phyloP scores from a whole-genome alignment of 2,888 invertebrate species.

The Chironomus riparius region DNA sequence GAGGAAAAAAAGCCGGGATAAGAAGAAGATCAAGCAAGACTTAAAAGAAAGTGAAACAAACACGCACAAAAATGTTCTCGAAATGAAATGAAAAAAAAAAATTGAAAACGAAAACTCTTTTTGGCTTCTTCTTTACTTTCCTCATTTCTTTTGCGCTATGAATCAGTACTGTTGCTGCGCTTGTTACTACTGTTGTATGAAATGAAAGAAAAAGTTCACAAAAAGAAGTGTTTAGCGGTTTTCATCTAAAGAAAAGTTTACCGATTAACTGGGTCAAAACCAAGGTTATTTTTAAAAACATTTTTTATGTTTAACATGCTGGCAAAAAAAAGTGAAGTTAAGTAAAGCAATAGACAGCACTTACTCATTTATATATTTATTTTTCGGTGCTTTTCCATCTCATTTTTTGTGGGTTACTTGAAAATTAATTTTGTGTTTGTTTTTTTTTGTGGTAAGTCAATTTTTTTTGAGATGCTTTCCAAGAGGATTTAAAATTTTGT shows the following conservation, averaged over 20 bases:
- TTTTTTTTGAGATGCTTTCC: too few species aligned
- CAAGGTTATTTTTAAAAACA: constrained; percentile 22
- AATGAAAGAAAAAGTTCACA: constrained; percentile 23
- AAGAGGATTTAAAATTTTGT: too few species aligned
- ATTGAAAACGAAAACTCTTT: not conserved
- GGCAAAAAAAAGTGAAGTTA: not conserved
- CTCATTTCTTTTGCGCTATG: not conserved
- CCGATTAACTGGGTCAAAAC: constrained; percentile 26
- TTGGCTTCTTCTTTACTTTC: not conserved
- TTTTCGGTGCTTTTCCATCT: not conserved
- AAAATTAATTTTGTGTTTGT: too few species aligned
- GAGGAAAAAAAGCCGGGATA: not conserved
- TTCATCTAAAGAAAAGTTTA: constrained; percentile 10
- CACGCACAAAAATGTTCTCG: constrained; percentile 13
- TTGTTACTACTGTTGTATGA: not conserved
- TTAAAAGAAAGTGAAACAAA: constrained; percentile 11
- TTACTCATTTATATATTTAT: not conserved
- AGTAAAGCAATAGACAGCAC: not conserved
- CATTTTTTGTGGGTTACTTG: not conserved
- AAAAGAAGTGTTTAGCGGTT: not conserved
- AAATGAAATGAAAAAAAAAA: constrained; percentile 3
- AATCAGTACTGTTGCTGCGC: not conserved
- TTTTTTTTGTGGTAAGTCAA: too few species aligned
- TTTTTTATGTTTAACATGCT: not conserved
- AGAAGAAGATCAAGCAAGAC: not conserved